Percentiles rank a stretch among this genome's conserved stretches.
Evolutionary conservation across 2,888 invertebrate species (phyloP).

Genomic region (Drosophila longiperda): DNA sequence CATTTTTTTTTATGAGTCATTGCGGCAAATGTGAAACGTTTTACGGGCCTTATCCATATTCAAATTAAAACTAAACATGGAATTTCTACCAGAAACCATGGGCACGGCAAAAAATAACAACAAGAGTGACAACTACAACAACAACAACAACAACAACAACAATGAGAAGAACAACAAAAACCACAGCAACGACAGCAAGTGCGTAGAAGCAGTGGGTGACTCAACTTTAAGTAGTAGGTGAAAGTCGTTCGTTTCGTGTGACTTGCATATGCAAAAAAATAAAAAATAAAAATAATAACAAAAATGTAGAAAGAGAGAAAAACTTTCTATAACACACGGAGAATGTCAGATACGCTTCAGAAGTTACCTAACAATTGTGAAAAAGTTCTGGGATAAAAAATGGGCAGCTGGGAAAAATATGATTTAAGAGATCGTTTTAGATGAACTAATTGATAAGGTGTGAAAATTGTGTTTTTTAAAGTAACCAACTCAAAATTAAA

Average conservation of each 20-base stretch:
- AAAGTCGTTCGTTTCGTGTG: conserved; percentile 72
- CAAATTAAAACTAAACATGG: conserved; percentile 59
- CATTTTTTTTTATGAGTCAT: conserved; percentile 58
- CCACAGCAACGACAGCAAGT: conserved; percentile 57
- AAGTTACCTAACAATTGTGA: conserved; percentile 26
- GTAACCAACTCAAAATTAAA: not conserved
- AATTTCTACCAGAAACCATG: conserved; percentile 53
- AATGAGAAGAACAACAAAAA: not conserved
- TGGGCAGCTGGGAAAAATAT: not conserved
- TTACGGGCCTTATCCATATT: conserved; percentile 57
- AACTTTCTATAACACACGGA: conserved; percentile 36
- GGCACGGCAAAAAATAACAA: conserved; percentile 58
- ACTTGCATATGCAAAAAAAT: conserved; percentile 78
- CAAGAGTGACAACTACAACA: conserved; percentile 22
- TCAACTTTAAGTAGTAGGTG: conserved; percentile 73
- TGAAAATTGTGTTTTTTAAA: not conserved
- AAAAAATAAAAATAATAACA: conserved; percentile 16
- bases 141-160: conserved; percentile 4
- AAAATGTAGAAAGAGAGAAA: conserved; percentile 24
- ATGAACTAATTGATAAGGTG: not conserved
- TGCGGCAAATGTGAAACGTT: conserved; percentile 65
- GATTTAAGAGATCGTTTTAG: not conserved
- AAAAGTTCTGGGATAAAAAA: not conserved
- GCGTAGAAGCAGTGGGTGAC: conserved; percentile 72
- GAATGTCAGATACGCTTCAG: conserved; percentile 26